Conservation (phyloP, 1,140 invertebrate species). For the Saccostrea cuccullata region DNA sequence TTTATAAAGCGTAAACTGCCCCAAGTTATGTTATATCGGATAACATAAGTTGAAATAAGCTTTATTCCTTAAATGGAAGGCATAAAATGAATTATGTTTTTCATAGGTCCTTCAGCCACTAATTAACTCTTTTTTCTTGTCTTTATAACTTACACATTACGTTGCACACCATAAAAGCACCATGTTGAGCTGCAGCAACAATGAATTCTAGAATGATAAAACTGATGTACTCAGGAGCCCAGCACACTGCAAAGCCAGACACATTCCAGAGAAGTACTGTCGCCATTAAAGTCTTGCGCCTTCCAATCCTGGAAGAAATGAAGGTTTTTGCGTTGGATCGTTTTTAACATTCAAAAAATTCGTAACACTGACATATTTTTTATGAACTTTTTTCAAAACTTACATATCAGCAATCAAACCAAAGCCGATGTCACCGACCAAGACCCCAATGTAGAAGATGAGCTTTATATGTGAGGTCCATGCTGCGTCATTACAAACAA, state of each 20-base stretch:
- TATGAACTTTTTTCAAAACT: constrained; percentile 46
- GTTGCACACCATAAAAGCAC: constrained; percentile 54
- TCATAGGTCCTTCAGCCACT: too few relatives aligned
- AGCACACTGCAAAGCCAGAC: constrained; percentile 47
- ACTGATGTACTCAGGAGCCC: constrained; percentile 47
- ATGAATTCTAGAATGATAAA: constrained; percentile 54
- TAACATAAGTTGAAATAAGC: too few relatives aligned
- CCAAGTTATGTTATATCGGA: too few relatives aligned
- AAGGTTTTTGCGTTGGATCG: too few relatives aligned
- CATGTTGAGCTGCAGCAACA: constrained; percentile 51
- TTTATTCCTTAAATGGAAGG: too few relatives aligned
- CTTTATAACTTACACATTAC: constrained; percentile 51
- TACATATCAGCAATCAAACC: constrained; percentile 89
- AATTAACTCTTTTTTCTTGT: too few relatives aligned
- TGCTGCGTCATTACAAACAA: constrained; percentile 86
- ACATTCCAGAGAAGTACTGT: constrained; percentile 43
- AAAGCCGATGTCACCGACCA: constrained; percentile 87
- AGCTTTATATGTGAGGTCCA: constrained; percentile 86
- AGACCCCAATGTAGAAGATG: constrained; percentile 88
- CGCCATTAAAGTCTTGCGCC: constrained; percentile 51
- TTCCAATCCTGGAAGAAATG: constrained; percentile 45
- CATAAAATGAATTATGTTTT: too few relatives aligned
- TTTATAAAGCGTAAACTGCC: too few relatives aligned
- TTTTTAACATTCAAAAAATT: too few relatives aligned
- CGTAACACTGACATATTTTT: too few relatives aligned